Conservation (phyloP, 1,140 invertebrate species). For the Mya arenaria region DNA sequence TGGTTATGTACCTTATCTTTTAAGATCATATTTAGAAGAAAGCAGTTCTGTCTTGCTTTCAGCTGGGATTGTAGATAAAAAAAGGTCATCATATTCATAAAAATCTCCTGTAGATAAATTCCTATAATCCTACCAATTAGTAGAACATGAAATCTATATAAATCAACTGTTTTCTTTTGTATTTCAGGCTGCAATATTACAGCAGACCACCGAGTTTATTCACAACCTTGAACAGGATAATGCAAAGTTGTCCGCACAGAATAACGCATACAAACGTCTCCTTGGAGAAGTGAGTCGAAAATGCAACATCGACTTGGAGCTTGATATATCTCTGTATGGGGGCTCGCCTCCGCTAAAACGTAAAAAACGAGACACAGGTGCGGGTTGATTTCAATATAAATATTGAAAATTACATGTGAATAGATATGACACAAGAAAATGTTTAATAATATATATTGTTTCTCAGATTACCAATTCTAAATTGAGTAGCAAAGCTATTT, state of each 20-base stretch:
- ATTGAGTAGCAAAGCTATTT: too few relatives aligned
- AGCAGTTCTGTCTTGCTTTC: too few relatives aligned
- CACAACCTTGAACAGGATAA: conserved; percentile 97
- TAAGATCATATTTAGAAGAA: too few relatives aligned
- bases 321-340: conserved; percentile 90
- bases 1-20: too few relatives aligned
- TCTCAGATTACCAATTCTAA: neutral
- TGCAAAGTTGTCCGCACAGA: conserved; percentile 86
- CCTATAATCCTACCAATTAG: too few relatives aligned
- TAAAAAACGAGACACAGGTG: conserved; percentile 80
- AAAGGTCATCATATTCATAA: too few relatives aligned
- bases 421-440: neutral
- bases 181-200: conserved; percentile 97
- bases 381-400: too few relatives aligned
- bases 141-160: too few relatives aligned
- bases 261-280: conserved; percentile 69
- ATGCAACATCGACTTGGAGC: conserved; percentile 62
- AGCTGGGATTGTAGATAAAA: too few relatives aligned
- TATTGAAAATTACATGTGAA: conserved; percentile 6
- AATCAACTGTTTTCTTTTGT: too few relatives aligned
- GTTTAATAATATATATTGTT: neutral
- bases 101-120: too few relatives aligned
- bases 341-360: conserved; percentile 80
- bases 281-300: conserved; percentile 65
- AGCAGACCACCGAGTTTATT: conserved; percentile 99